phyloP scores from a whole-genome alignment of 2,113 vertebrate species.

The Cyprinus carpio region DNA sequence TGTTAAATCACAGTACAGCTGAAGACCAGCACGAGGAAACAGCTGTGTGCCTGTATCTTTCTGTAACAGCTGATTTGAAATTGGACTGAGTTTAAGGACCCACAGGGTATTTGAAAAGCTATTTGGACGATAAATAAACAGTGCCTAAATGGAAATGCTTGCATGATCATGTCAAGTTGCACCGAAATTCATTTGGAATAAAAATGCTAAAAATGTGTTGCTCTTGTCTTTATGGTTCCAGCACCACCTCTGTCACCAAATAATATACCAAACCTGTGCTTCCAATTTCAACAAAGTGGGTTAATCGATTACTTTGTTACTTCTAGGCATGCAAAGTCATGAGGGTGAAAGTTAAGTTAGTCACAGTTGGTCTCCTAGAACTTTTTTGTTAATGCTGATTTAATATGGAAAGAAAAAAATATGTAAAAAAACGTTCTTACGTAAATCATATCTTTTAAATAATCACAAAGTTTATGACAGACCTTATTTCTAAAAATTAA shows the following conservation, averaged over 20 bases:
- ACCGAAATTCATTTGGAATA: slow-evolving; percentile 11
- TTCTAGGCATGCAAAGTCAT: too few species aligned
- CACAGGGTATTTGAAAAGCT: background rate
- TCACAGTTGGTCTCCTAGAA: too few species aligned
- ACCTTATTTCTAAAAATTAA: too few species aligned
- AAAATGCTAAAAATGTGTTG: slow-evolving; percentile 23
- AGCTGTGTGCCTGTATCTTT: background rate
- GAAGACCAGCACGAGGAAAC: background rate
- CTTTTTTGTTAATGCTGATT: too few species aligned
- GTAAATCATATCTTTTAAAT: too few species aligned
- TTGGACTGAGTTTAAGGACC: background rate
- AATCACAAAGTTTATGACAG: too few species aligned
- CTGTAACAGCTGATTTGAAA: background rate
- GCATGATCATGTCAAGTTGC: background rate
- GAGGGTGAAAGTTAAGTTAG: too few species aligned
- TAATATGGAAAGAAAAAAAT: too few species aligned
- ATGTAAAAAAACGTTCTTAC: too few species aligned
- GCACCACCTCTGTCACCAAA: background rate
- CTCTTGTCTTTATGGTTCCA: background rate
- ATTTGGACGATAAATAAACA: background rate
- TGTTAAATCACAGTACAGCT: background rate
- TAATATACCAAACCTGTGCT: background rate
- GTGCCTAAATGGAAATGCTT: background rate
- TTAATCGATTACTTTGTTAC: background rate
- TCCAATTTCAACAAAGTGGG: background rate